Percentiles rank a stretch among this genome's conserved stretches.
Evolutionary conservation across 2,113 vertebrate genomes (phyloP).

Genomic region (Pteronura brasiliensis): DNA sequence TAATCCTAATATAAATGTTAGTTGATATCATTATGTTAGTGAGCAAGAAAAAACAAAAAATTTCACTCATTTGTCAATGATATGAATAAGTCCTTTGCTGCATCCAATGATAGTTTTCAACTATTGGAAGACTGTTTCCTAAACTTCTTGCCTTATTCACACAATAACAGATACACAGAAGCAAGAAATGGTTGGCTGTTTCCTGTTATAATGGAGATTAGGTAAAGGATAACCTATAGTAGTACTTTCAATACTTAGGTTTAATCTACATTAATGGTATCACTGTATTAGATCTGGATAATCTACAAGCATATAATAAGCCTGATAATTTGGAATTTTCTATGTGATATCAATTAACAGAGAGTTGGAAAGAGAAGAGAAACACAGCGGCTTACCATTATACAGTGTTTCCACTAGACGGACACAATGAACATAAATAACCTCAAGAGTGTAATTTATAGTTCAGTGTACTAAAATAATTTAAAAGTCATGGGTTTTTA

Average conservation of each 20-base stretch:
- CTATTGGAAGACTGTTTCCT: not conserved
- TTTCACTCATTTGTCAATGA: not conserved
- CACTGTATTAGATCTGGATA: not conserved
- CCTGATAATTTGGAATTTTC: not conserved
- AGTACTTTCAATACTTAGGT: not conserved
- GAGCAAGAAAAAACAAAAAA: not conserved
- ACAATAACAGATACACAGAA: not conserved
- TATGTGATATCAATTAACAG: not conserved
- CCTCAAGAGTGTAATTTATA: not conserved
- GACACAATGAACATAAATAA: not conserved
- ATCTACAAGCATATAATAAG: not conserved
- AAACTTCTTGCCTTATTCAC: not conserved
- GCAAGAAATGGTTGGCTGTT: not conserved
- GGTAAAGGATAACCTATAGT: not conserved
- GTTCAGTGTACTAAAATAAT: not conserved
- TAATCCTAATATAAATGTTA: not conserved
- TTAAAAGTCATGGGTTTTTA: not conserved
- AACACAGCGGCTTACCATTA: rapidly evolving
- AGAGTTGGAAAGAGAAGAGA: not conserved
- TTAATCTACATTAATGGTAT: not conserved
- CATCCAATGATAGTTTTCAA: not conserved
- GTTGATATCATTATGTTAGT: not conserved
- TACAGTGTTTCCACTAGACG: not conserved
- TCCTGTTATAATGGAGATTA: not conserved
- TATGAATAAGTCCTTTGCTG: not conserved